Evolutionary conservation across 2,797 vertebrate species (phyloP).

Genomic region (Eupleurogrammus muticus): DNA sequence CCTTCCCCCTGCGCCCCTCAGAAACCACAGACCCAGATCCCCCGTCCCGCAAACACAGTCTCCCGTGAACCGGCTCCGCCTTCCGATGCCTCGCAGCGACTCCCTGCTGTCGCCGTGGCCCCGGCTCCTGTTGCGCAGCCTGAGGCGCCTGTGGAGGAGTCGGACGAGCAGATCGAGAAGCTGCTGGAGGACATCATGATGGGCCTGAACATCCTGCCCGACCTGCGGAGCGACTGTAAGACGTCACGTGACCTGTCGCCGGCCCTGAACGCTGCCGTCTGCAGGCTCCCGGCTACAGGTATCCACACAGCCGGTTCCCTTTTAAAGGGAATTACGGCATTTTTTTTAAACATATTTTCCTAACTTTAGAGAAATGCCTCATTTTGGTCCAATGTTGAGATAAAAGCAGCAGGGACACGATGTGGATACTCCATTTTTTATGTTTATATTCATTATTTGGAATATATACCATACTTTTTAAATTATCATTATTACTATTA

Average conservation of each 20-base stretch:
- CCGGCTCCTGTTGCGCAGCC: neutral
- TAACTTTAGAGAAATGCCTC: no score
- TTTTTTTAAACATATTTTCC: no score
- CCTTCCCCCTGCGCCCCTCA: conserved; percentile 9
- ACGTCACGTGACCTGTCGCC: conserved; percentile 14
- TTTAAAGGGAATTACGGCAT: neutral
- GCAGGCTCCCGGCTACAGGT: conserved; percentile 43
- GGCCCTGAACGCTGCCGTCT: neutral
- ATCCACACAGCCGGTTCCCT: neutral
- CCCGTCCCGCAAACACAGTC: neutral
- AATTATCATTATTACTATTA: no score
- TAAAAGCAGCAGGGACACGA: no score
- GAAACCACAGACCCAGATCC: conserved; percentile 9
- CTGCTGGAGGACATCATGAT: conserved; percentile 83
- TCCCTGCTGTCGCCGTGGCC: conserved; percentile 6
- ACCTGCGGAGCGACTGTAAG: conserved; percentile 40
- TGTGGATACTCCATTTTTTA: neutral
- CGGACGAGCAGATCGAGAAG: conserved; percentile 75
- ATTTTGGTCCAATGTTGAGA: no score
- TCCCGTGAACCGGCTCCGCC: neutral
- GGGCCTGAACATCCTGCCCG: conserved; percentile 77
- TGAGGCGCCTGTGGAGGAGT: conserved; percentile 59
- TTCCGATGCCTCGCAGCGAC: neutral
- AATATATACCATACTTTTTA: no score
- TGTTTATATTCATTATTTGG: no score